Evolutionary conservation across 2,113 vertebrate species (phyloP), one percentile per base, ranked within the genome.

Genomic region (Hippocampus barbouri): DNA sequence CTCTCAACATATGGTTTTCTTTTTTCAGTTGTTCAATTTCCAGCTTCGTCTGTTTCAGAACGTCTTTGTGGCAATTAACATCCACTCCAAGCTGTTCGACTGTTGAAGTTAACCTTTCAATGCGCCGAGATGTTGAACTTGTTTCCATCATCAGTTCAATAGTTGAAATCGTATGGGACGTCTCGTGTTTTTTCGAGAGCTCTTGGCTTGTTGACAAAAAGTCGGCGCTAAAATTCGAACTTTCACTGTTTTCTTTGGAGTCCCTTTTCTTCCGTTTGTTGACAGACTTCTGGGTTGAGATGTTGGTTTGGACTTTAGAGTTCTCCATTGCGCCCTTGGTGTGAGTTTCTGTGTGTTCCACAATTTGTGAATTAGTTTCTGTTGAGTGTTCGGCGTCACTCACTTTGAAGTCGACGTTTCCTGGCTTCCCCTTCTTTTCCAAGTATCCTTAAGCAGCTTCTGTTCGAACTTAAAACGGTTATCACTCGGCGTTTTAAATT

Each of bases 111-210:
- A 61, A 20, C 59, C 59, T 61, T 61, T 61, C 59, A 61, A 61
- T 61, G 16, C 59, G 59, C 16, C 59, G 27, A 61, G 30, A 34
- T 34, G 15, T 34, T 61, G 59, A 61, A 61, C 15, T 61, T 18
- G 27, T 61, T 61, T 61, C 59, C 59, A 61, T 34, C 16, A 61
- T 61, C 27, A 34, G 59, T 34, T 61, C 59, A 61, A 61, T 61
- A 9, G 27, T 34, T 18, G 59, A 61, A 61, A 61, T 61, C 27
- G 20, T 61, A 8, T 61, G 15, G 59, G 27, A 61, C 27, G 15
- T 18, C 27, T 34, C 59, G 4, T 56, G 53, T 23, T 56, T n/a
- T 1, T 56, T 56, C 4, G 21, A 56, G n/a, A 23, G 2, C 21
- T 10, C 21, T 30, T 30, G 27, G 16, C 5, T 34, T 16, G 59